Evolutionary conservation across 2,113 vertebrate genomes (phyloP).

Genomic region (Pyrgilauda ruficollis): DNA sequence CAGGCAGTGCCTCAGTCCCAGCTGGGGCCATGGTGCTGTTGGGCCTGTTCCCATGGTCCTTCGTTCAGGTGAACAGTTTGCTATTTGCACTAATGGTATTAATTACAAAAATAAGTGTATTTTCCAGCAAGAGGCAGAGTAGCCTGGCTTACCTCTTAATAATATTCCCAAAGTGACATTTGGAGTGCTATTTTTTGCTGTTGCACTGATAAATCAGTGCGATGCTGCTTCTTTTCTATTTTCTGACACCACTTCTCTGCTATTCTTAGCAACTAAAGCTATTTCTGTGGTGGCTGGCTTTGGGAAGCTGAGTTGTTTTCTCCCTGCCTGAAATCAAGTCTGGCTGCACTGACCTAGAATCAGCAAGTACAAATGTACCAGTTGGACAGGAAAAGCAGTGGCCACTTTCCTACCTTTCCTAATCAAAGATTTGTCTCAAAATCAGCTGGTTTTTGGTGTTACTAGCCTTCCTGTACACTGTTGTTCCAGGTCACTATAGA

Average conservation of each 20-base stretch:
- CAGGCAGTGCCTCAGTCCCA: background rate
- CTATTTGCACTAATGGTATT: background rate
- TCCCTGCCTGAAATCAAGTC: conserved; percentile 18
- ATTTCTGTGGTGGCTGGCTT: conserved; percentile 26
- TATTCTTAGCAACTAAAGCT: conserved; percentile 54
- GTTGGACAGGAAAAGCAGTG: background rate
- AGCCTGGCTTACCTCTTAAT: conserved; percentile 25
- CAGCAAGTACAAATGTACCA: background rate
- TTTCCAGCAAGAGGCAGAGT: background rate
- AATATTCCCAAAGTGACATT: conserved; percentile 53
- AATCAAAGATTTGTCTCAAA: background rate
- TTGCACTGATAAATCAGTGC: conserved; percentile 26
- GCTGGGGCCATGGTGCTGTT: background rate
- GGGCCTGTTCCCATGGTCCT: background rate
- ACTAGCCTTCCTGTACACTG: background rate
- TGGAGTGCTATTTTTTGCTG: conserved; percentile 37
- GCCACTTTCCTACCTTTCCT: background rate
- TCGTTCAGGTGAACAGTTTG: background rate
- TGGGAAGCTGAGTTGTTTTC: conserved; percentile 8
- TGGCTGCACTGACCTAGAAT: conserved; percentile 22
- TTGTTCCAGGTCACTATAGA: background rate
- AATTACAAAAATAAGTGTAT: background rate
- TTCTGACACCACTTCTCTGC: conserved; percentile 28
- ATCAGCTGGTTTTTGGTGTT: background rate
- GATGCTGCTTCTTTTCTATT: conserved; percentile 50